Conservation (phyloP, 2,113 vertebrate species). For the Scomber scombrus region DNA sequence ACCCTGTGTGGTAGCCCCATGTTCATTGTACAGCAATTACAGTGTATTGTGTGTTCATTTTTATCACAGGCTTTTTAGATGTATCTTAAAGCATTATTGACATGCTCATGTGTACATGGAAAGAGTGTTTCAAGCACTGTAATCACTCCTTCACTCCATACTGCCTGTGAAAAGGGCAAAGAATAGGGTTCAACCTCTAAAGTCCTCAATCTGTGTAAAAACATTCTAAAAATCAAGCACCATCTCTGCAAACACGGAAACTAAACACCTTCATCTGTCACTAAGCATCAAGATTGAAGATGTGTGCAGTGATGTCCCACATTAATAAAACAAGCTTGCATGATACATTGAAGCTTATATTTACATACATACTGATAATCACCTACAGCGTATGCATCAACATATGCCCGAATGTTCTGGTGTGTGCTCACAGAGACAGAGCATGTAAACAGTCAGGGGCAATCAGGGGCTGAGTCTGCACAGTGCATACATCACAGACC, state of each 20-base stretch:
- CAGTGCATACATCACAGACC: conserved; percentile 58
- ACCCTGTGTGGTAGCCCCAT: no score
- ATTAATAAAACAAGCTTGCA: conserved; percentile 5
- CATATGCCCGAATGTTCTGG: conserved; percentile 11
- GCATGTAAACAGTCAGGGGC: conserved; percentile 19
- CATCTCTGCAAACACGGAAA: background rate
- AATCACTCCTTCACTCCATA: no score
- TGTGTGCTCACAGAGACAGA: conserved; percentile 34
- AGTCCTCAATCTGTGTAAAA: no score
- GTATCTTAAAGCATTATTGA: no score
- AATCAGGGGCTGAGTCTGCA: conserved; percentile 46
- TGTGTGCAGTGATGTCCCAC: background rate
- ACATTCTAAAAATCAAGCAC: background rate
- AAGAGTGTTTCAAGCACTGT: no score
- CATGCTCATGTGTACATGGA: no score
- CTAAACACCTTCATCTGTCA: background rate
- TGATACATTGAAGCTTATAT: conserved; percentile 12
- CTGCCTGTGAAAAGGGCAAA: no score
- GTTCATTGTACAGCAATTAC: no score
- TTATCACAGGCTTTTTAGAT: no score
- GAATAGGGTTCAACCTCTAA: no score
- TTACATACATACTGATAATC: conserved; percentile 24
- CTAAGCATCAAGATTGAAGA: background rate
- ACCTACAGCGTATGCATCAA: conserved; percentile 17
- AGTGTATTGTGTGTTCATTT: no score